Conservation (phyloP, 1,140 invertebrate species). For the Matsumurasca onukii region DNA sequence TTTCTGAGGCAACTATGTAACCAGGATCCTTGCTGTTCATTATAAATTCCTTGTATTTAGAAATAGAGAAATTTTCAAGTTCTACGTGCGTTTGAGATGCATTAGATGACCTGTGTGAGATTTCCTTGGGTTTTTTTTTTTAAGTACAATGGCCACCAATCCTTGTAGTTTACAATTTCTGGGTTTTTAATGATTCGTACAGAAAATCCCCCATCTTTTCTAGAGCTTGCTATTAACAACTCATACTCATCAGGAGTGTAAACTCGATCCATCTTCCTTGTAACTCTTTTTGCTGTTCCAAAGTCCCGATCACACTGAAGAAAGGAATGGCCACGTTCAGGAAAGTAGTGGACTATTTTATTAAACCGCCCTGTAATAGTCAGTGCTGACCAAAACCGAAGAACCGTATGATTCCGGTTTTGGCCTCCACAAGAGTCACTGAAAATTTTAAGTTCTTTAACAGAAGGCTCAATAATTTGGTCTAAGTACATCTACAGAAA, state of each 20-base stretch:
- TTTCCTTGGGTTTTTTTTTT: constrained; percentile 29
- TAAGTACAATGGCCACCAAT: constrained; percentile 33
- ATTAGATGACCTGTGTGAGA: neutral
- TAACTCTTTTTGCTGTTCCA: constrained; percentile 17
- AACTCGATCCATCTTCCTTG: constrained; percentile 13
- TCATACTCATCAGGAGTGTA: constrained; percentile 26
- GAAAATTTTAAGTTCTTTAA: constrained; percentile 10
- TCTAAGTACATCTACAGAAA: constrained; percentile 2
- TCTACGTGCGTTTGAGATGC: too few relatives aligned
- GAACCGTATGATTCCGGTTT: constrained; percentile 1
- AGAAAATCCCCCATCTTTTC: neutral
- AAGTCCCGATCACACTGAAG: constrained; percentile 27
- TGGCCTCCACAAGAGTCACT: neutral
- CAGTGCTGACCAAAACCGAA: neutral
- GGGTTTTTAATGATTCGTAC: neutral
- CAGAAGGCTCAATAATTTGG: neutral
- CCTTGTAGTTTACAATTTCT: constrained; percentile 31
- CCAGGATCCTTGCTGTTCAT: neutral
- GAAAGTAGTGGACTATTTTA: constrained; percentile 17
- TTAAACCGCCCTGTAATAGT: neutral
- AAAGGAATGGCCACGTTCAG: constrained; percentile 21
- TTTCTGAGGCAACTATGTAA: neutral
- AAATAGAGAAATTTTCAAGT: neutral
- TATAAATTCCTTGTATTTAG: neutral
- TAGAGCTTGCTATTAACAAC: neutral